Percentiles rank a stretch among this genome's conserved stretches.
Conservation (phyloP, 2,888 invertebrate species). For the Ferdinandea cuprea region DNA sequence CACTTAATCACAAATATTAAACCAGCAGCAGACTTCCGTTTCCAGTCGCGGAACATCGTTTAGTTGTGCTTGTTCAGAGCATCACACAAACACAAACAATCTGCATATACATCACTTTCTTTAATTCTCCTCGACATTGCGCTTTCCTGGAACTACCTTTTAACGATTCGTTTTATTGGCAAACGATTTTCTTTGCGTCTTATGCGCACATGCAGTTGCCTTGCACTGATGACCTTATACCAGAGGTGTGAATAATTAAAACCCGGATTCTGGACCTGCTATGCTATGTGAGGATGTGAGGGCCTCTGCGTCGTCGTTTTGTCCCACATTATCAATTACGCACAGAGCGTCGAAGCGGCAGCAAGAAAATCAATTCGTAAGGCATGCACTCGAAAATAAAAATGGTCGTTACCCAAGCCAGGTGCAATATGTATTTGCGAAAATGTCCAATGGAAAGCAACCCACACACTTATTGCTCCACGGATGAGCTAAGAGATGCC, state of each 20-base stretch:
- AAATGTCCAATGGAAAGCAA: constrained; percentile 23
- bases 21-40: constrained; percentile 25
- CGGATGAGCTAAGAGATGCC: constrained; percentile 23
- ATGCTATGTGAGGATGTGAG: constrained; percentile 2
- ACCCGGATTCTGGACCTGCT: constrained; percentile 55
- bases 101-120: not conserved
- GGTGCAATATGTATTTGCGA: constrained; percentile 37
- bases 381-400: constrained; percentile 9
- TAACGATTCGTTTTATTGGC: constrained; percentile 62
- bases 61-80: constrained; percentile 4
- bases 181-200: constrained; percentile 46
- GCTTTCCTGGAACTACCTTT: constrained; percentile 42
- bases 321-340: constrained; percentile 43
- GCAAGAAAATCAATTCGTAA: constrained; percentile 24
- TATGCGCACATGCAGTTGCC: constrained; percentile 19
- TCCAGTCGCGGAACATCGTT: not conserved
- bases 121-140: constrained; percentile 19
- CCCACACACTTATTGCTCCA: constrained; percentile 23
- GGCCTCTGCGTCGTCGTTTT: constrained; percentile 12
- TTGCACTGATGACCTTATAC: not conserved
- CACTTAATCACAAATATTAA: not conserved
- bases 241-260: constrained; percentile 53
- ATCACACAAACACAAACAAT: constrained; percentile 13
- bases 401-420: constrained; percentile 19
- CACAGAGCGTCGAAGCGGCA: constrained; percentile 25